Percentiles rank a stretch among this genome's conserved stretches.
phyloP scores from a whole-genome alignment of 2,888 invertebrate species.

The Dilophus febrilis region DNA sequence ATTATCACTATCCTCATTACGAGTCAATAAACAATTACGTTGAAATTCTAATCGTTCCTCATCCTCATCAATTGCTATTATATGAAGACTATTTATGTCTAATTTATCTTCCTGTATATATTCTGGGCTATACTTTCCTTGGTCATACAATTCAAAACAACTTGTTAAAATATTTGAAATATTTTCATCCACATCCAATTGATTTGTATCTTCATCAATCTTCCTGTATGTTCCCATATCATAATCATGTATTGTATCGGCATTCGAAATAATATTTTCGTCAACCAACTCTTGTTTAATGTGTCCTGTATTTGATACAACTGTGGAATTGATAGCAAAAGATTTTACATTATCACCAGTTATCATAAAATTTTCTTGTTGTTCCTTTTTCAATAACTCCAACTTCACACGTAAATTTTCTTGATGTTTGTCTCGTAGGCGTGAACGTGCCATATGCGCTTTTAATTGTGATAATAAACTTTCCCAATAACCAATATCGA shows the following conservation, averaged over 20 bases:
- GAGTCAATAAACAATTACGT: slow-evolving; percentile 45
- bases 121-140: slow-evolving; percentile 74
- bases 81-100: slow-evolving; percentile 25
- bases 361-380: slow-evolving; percentile 36
- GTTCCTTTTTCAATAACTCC: slow-evolving; percentile 74
- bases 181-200: slow-evolving; percentile 6
- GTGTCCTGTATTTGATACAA: slow-evolving; percentile 1
- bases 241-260: not conserved
- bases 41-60: slow-evolving; percentile 53
- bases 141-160: slow-evolving; percentile 49
- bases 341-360: not conserved
- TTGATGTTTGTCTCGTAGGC: slow-evolving; percentile 84
- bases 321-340: slow-evolving; percentile 9
- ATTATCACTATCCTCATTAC: slow-evolving; percentile 31
- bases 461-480: slow-evolving; percentile 86
- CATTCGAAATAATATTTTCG: slow-evolving; percentile 4
- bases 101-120: slow-evolving; percentile 44
- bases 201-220: too few relatives aligned
- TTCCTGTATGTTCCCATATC: too few relatives aligned
- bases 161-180: slow-evolving; percentile 19
- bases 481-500: slow-evolving; percentile 98
- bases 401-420: slow-evolving; percentile 75
- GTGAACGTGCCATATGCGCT: slow-evolving; percentile 85
- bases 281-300: slow-evolving; percentile 3
- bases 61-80: slow-evolving; percentile 44